These are phyloP conservation scores for Staurois parvus DNA, from an alignment of 2,797 vertebrate species.

Conservation along the genomic window DNA sequence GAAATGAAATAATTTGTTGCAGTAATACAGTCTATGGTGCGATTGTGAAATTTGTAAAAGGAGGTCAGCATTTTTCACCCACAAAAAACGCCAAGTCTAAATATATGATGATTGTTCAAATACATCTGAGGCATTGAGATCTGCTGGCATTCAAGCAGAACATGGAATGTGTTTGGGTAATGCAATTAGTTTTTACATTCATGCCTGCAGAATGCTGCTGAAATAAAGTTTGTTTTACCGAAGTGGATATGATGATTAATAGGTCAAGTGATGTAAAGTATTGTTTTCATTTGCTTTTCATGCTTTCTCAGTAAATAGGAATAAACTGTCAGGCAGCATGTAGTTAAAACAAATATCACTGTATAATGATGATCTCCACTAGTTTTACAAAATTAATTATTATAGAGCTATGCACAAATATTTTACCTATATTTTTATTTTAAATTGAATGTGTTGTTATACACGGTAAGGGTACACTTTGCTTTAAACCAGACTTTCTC, in stretches of 20 bases:
- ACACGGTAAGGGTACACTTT: too few species aligned
- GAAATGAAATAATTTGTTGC: slow-evolving; percentile 53
- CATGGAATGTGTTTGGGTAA: slow-evolving; percentile 39
- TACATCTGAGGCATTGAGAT: slow-evolving; percentile 20
- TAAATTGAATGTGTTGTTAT: too few species aligned
- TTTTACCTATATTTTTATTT: too few species aligned
- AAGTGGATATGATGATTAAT: slow-evolving; percentile 33
- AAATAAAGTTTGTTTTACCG: slow-evolving; percentile 21
- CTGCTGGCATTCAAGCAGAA: slow-evolving; percentile 21
- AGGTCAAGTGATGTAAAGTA: slow-evolving; percentile 11
- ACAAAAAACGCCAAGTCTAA: slow-evolving; percentile 2
- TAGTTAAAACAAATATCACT: neutral
- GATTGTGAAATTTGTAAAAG: neutral
- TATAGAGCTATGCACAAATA: too few species aligned
- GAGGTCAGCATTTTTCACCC: slow-evolving; percentile 6
- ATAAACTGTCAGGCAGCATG: neutral
- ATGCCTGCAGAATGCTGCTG: neutral
- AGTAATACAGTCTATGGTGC: slow-evolving; percentile 15
- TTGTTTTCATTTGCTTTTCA: neutral
- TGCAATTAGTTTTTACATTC: slow-evolving; percentile 32
- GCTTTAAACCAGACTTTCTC: too few species aligned
- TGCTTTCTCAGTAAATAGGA: neutral
- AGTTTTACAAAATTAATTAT: too few species aligned
- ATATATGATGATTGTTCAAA: slow-evolving; percentile 33
- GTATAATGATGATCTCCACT: neutral